Percentiles rank a stretch among this genome's conserved stretches.
These are phyloP conservation scores for Indicator indicator DNA, from an alignment of 2,113 vertebrate species.

Conservation along the genomic window DNA sequence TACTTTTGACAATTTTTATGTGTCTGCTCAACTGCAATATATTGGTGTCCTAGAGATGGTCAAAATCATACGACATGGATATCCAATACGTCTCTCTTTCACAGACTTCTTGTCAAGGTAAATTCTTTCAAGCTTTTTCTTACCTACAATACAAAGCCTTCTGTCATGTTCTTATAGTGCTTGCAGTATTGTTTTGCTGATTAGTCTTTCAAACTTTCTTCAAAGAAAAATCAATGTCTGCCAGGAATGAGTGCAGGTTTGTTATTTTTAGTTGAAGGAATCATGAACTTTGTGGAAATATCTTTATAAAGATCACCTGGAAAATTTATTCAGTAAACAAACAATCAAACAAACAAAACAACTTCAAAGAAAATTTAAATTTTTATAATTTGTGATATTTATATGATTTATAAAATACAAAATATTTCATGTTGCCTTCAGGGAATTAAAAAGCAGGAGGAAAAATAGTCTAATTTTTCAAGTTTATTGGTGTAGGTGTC, in stretches of 20 bases:
- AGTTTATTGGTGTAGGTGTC: not conserved
- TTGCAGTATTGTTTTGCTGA: not conserved
- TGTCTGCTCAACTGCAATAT: constrained; percentile 92
- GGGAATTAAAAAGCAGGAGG: not conserved
- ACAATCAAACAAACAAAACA: too few relatives aligned
- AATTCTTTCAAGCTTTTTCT: not conserved
- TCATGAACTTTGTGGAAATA: not conserved
- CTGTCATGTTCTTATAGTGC: not conserved
- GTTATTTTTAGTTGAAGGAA: not conserved
- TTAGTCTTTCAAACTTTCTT: not conserved
- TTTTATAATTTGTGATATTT: not conserved
- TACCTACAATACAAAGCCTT: not conserved
- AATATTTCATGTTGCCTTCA: not conserved
- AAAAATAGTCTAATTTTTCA: not conserved
- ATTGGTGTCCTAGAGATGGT: constrained; percentile 93
- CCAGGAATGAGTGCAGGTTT: not conserved
- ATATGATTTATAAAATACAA: not conserved
- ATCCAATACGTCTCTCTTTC: constrained; percentile 89
- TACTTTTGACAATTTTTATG: constrained; percentile 87
- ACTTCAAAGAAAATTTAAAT: not conserved
- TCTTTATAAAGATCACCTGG: not conserved
- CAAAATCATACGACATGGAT: constrained; percentile 90
- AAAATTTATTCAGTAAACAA: not conserved
- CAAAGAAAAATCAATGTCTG: not conserved
- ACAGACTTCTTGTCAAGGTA: constrained; percentile 89